Conservation (phyloP, 2,113 vertebrate genomes). For the Scatophagus argus region DNA sequence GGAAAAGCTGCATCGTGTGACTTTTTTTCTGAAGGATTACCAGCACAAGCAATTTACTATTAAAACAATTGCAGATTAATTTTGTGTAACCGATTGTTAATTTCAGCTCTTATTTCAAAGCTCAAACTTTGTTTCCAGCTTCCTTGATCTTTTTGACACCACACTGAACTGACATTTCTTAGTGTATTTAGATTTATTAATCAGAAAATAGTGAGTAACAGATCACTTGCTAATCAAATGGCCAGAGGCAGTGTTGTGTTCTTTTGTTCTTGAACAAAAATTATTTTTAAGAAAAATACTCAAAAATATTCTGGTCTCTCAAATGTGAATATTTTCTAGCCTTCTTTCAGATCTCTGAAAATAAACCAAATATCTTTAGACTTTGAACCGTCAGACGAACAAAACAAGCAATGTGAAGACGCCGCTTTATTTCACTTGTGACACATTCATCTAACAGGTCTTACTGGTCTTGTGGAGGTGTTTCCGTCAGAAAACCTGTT, state of each 20-base stretch:
- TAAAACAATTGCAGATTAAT: too few species aligned
- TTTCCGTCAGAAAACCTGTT: background rate
- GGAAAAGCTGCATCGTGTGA: too few species aligned
- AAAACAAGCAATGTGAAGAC: background rate
- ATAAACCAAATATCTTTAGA: background rate
- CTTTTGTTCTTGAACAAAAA: too few species aligned
- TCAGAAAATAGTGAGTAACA: too few species aligned
- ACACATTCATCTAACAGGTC: background rate
- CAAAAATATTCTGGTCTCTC: background rate
- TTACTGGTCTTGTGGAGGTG: background rate
- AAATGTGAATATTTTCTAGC: background rate
- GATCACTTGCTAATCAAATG: too few species aligned
- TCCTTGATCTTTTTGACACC: background rate
- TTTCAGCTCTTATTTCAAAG: background rate
- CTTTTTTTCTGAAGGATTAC: too few species aligned
- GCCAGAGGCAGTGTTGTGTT: too few species aligned
- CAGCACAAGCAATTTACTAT: too few species aligned
- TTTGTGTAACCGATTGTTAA: background rate
- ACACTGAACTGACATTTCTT: too few species aligned
- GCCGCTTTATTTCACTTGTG: too few species aligned
- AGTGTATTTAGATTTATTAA: too few species aligned
- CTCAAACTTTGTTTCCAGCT: background rate
- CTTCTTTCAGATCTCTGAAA: background rate
- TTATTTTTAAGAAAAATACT: background rate
- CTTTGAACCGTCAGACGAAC: background rate